phyloP scores from a whole-genome alignment of 2,888 invertebrate genomes.

The Cantharis nigra region DNA sequence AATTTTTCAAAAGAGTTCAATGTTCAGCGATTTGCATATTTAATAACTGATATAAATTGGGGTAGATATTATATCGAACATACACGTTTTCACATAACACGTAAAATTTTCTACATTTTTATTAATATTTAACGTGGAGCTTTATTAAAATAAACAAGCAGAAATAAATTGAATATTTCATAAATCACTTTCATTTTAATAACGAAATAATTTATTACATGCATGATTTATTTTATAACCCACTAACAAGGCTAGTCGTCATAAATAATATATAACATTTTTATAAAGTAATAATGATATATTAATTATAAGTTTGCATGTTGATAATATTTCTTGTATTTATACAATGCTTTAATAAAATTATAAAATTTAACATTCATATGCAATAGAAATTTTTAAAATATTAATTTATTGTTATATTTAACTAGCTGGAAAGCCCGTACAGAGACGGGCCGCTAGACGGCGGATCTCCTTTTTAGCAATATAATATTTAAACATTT shows the following conservation, averaged over 20 bases:
- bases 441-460: no score
- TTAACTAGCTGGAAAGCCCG: no score
- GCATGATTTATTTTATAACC: neutral
- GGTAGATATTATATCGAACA: neutral
- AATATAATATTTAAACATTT: no score
- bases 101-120: neutral
- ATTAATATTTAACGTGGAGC: neutral
- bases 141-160: neutral
- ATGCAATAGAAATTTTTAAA: no score
- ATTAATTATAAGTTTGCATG: neutral
- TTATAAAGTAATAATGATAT: neutral
- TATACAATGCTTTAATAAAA: no score
- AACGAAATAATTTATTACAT: neutral
- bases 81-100: neutral
- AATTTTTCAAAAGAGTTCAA: neutral
- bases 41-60: neutral
- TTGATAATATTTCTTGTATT: neutral
- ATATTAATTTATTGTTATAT: no score
- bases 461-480: no score
- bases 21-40: neutral
- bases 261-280: neutral
- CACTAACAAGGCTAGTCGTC: neutral
- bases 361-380: no score
- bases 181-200: neutral
- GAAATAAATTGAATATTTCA: neutral